These are phyloP conservation scores for Poeciliopsis occidentalis DNA, from an alignment of 2,113 vertebrate genomes.

Conservation along the genomic window DNA sequence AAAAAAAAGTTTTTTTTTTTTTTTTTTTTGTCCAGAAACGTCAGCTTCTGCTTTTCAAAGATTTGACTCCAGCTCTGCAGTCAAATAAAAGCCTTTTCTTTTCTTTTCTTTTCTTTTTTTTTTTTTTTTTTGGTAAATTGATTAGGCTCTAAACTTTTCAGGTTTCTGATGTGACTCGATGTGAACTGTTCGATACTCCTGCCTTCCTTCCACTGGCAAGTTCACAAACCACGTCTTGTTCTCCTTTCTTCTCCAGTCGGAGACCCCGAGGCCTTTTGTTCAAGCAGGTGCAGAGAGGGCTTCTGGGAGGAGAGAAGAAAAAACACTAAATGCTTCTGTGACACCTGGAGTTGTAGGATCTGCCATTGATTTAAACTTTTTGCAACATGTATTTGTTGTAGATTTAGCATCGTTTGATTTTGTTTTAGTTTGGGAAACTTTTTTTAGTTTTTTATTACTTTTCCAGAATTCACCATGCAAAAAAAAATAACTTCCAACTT, in stretches of 20 bases:
- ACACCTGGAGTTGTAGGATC: slow-evolving; percentile 35
- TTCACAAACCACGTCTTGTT: slow-evolving; percentile 55
- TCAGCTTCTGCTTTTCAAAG: slow-evolving; percentile 77
- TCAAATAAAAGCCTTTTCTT: slow-evolving; percentile 67
- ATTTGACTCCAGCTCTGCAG: slow-evolving; percentile 72
- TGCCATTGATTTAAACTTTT: slow-evolving; percentile 41
- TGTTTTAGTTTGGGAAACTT: slow-evolving; percentile 15
- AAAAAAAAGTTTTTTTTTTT: slow-evolving; percentile 13
- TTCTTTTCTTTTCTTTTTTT: no score
- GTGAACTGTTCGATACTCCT: slow-evolving; percentile 66
- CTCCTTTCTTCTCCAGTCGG: slow-evolving; percentile 43
- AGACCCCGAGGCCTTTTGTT: slow-evolving; percentile 62
- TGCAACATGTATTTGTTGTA: slow-evolving; percentile 9
- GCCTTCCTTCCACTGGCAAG: slow-evolving; percentile 42
- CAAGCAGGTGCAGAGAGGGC: slow-evolving; percentile 56
- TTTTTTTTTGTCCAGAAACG: slow-evolving; percentile 53
- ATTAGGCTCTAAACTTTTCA: slow-evolving; percentile 76
- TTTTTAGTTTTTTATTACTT: not conserved
- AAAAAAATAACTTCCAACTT: slow-evolving; percentile 2
- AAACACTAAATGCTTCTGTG: slow-evolving; percentile 26
- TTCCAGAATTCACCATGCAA: not conserved
- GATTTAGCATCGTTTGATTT: slow-evolving; percentile 26
- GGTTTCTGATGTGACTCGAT: slow-evolving; percentile 64
- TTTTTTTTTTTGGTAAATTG: slow-evolving; percentile 72
- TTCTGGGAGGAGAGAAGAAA: slow-evolving; percentile 29